Conservation (phyloP, 2,888 invertebrate species). For the Scaeva pyrastri region DNA sequence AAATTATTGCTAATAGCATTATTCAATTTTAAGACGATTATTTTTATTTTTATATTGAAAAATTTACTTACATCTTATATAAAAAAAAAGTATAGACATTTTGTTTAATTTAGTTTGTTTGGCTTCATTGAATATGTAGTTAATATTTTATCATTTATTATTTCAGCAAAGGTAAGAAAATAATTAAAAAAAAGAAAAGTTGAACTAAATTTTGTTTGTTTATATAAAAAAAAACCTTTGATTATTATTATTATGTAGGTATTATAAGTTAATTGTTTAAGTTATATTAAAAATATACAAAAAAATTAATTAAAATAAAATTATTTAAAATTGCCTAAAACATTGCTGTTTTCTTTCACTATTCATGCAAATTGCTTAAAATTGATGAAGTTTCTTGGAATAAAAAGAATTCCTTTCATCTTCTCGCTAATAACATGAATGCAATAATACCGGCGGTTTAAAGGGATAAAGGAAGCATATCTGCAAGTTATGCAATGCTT, state of each 20-base stretch:
- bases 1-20: slow-evolving; percentile 69
- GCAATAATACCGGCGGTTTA: too few species aligned
- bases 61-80: slow-evolving; percentile 35
- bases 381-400: too few species aligned
- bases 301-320: slow-evolving; percentile 64
- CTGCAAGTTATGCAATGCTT: too few species aligned
- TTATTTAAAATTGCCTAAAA: slow-evolving; percentile 71
- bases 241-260: slow-evolving; percentile 41
- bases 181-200: slow-evolving; percentile 22
- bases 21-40: slow-evolving; percentile 53
- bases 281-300: slow-evolving; percentile 62
- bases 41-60: slow-evolving; percentile 26
- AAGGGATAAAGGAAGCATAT: too few species aligned
- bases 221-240: slow-evolving; percentile 61
- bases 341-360: too few species aligned
- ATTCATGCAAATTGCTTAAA: too few species aligned
- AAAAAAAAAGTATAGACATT: slow-evolving; percentile 30
- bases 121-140: slow-evolving; percentile 37
- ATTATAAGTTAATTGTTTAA: slow-evolving; percentile 38
- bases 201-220: slow-evolving; percentile 45
- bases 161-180: slow-evolving; percentile 33
- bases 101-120: slow-evolving; percentile 30
- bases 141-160: slow-evolving; percentile 57
- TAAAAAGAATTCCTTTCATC: too few species aligned
- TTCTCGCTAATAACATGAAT: too few species aligned